phyloP scores from a whole-genome alignment of 2,888 invertebrate genomes.

The Agriopis leucophaearia region DNA sequence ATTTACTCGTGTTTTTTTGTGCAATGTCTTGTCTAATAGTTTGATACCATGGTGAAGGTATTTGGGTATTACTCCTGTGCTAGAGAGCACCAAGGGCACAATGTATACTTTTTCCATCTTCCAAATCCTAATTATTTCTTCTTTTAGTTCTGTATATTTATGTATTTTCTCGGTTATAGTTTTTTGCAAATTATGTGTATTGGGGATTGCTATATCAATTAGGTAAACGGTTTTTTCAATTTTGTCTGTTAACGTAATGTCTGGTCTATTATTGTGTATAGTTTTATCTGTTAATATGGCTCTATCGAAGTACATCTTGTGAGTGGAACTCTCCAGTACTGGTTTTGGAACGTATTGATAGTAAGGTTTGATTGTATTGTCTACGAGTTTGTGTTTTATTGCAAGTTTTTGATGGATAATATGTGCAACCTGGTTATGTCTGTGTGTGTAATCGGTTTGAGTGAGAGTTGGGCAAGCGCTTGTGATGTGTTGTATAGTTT shows the following conservation, averaged over 20 bases:
- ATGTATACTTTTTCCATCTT: background rate
- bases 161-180: background rate
- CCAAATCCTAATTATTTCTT: background rate
- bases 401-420: too few relatives aligned
- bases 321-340: background rate
- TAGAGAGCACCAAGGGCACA: background rate
- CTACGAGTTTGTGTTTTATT: background rate
- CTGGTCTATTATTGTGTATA: conserved; percentile 3
- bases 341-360: background rate
- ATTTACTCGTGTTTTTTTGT: too few relatives aligned
- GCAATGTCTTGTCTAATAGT: background rate
- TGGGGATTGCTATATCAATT: background rate
- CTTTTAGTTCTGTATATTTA: conserved; percentile 3
- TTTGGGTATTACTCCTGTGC: background rate
- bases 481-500: too few relatives aligned
- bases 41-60: background rate
- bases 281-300: conserved; percentile 3
- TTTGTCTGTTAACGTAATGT: background rate
- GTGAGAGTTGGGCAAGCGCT: too few relatives aligned
- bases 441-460: too few relatives aligned
- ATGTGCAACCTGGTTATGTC: too few relatives aligned
- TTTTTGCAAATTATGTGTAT: conserved; percentile 1
- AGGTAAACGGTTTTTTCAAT: background rate
- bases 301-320: background rate
- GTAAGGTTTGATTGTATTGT: background rate